Base-by-base conservation (phyloP, 2,888 invertebrate species). In the Ormyrus thymus region DNA sequence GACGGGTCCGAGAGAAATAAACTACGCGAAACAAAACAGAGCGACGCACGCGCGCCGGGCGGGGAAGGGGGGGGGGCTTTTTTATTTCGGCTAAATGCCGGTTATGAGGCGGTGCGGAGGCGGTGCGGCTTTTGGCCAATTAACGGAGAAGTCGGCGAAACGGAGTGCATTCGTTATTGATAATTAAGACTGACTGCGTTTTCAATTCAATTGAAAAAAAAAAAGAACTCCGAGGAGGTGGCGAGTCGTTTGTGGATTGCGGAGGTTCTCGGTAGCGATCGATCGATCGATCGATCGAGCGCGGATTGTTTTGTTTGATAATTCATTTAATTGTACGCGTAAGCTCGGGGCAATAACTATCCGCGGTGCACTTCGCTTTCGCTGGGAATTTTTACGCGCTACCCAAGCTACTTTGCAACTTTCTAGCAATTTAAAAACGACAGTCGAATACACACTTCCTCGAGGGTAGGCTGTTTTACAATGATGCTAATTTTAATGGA, bases 391-490 rank as follows among this genome's bases (percentile, higher is more conserved):
- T 65, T 59, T 66, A 55, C 56, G 8, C 45, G 29, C 7, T 48
- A 48, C 9, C 29, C n/a, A 65, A 68, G 53, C 29, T 53, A 50
- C 56, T 15, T 65, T 56, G n/a, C 65, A 73, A 74, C 74, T 74
- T 74, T 74, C 74, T 74, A 74, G 43, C 29, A 43, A 45, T 66
- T 53, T 10, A 56, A 56, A 56, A 74, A 74, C 51, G 29, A 51
- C n/a, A 51, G 58, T 48, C 29, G 11, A 11, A 13, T 59, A 50
- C 58, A 1, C 8, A 11, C 13, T 62, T 48, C 50, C 45, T n/a
- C 11, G 6, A 13, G 15, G 7, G 53, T 29, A 73, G 65, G 50
- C n/a, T 64, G 43, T 1, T 65, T 72, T 13, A 0, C n/a, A 7
- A n/a, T 45, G 13, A n/a, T 50, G 15, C 50, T 50, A 48, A 64